Base-by-base conservation (phyloP, 2,797 vertebrate species). In the Cottoperca gobio region DNA sequence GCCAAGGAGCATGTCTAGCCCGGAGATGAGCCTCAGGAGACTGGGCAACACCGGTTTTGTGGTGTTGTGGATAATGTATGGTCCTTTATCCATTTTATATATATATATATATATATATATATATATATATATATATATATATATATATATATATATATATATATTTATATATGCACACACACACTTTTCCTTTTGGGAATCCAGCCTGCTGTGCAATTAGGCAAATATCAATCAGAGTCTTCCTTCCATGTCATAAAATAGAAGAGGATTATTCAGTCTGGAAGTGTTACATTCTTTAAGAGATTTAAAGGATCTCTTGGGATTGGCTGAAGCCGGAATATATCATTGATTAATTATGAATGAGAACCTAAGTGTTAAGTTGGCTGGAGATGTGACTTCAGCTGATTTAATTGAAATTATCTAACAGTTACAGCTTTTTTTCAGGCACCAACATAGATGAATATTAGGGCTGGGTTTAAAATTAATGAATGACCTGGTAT, bases 1-100 rank as follows among this genome's bases (percentile, higher is more conserved):
- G 84, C 65, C 70, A 73, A 75, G 72, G 63, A 93, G 79, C 79
- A 82, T 70, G 66, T 88, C 79, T 81, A 70, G 79, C 81, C 72
- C 70, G 60, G 54, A 86, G 85, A 79, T 28, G 54, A 76, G 83
- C 88, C 89, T 45, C 54, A 58, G 72, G 85, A 65, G 53, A 65
- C 64, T 55, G 70, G 71, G 70, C 74, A 70, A 73, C 60, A 70
- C 24, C 61, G 57, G 3, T 62, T 78, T 82, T 66, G 55, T 31
- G 68, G 14, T 76, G 58, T 70, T 31, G 69, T 71, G 37, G 54
- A 79, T 83, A 66, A 81, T 88, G 24, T 66, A 82, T 77, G n/a
- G 45, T 10, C 49, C 50, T 63, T 28, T 64, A 60, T 74, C 1
- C 3, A 12, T 26, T 37, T 42, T 33, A 17, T 24, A 46, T 54